Evolutionary conservation across 2,888 invertebrate genomes (phyloP).

Genomic region (Cerastis leucographa): DNA sequence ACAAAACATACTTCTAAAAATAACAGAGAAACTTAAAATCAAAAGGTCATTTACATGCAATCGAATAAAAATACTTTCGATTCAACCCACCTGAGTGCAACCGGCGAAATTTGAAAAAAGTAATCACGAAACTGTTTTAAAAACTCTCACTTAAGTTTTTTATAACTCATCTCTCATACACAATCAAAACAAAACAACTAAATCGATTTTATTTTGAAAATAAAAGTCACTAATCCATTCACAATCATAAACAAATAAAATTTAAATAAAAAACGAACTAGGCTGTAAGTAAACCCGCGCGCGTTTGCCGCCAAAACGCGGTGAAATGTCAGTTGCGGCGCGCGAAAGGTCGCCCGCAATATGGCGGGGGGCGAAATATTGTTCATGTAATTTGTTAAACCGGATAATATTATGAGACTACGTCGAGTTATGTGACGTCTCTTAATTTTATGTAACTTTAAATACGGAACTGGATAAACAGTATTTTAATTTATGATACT

Average conservation of each 20-base stretch:
- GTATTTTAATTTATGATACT: background rate
- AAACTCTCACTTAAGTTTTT: constrained; percentile 38
- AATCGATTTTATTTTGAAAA: constrained; percentile 1
- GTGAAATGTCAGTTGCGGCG: constrained; percentile 83
- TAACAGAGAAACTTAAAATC: constrained; percentile 25
- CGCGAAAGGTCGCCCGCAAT: constrained; percentile 75
- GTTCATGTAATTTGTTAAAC: constrained; percentile 62
- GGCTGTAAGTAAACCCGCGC: constrained; percentile 54
- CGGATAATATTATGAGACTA: constrained; percentile 62
- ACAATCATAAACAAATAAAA: constrained; percentile 9
- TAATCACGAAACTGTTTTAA: constrained; percentile 46
- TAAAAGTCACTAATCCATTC: constrained; percentile 26
- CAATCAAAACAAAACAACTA: constrained; percentile 14
- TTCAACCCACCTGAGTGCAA: constrained; percentile 49
- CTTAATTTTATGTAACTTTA: constrained; percentile 26
- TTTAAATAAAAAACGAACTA: constrained; percentile 15
- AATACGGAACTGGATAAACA: background rate
- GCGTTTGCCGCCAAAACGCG: constrained; percentile 80
- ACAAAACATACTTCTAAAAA: background rate
- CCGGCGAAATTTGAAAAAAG: constrained; percentile 19
- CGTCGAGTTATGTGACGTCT: constrained; percentile 50
- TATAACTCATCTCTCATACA: background rate
- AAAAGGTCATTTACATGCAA: constrained; percentile 40
- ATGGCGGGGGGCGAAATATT: constrained; percentile 76
- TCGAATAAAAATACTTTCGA: constrained; percentile 21